These are phyloP conservation scores for Oplegnathus fasciatus DNA, from an alignment of 2,113 vertebrate species.

Conservation along the genomic window DNA sequence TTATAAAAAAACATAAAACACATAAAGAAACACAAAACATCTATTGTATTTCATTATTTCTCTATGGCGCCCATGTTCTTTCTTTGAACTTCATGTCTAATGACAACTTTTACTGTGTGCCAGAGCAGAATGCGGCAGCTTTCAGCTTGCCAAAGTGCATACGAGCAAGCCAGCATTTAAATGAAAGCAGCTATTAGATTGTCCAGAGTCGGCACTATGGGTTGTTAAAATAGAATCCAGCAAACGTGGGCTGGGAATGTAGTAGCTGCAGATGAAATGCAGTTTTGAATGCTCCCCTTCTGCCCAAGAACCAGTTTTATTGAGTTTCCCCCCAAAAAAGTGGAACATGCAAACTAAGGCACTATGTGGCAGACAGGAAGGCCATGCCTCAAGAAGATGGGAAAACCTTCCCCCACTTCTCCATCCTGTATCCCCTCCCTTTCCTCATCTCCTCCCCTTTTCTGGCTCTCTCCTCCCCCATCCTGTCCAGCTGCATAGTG, in stretches of 20 bases:
- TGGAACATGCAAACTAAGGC: neutral
- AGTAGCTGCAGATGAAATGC: neutral
- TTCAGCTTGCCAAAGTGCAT: neutral
- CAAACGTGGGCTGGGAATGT: neutral
- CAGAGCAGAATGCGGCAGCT: neutral
- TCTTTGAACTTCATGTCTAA: neutral
- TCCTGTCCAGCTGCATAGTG: conserved; percentile 64
- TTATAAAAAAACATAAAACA: neutral
- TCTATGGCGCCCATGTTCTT: neutral
- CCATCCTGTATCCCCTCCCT: conserved; percentile 60
- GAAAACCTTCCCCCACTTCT: conserved; percentile 31
- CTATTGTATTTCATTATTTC: neutral
- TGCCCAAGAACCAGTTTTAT: neutral
- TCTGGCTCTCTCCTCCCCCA: conserved; percentile 58
- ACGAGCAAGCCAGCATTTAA: neutral
- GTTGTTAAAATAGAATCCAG: neutral
- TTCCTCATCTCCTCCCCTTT: conserved; percentile 47
- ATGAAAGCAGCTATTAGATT: neutral
- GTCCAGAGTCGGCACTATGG: neutral
- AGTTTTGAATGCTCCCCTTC: neutral
- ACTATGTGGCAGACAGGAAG: conserved; percentile 40
- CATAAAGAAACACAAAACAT: neutral
- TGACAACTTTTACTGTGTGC: neutral
- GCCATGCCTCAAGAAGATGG: conserved; percentile 21
- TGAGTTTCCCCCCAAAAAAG: neutral